These are phyloP conservation scores for Ormyrus pomaceus DNA, from an alignment of 2,888 invertebrate species.

Conservation along the genomic window DNA sequence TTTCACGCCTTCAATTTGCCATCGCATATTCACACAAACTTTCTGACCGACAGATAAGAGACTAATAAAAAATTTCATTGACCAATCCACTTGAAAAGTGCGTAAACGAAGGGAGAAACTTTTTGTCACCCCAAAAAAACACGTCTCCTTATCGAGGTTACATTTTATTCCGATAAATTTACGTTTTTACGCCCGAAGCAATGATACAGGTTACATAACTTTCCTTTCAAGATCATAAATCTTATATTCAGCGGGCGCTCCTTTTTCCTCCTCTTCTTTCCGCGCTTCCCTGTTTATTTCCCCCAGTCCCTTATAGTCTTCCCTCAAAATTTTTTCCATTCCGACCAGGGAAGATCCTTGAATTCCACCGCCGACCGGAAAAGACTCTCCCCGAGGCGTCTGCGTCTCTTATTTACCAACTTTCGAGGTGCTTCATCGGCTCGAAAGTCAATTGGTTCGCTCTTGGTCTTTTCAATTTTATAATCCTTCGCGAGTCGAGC, in stretches of 20 bases:
- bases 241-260: slow-evolving; percentile 14
- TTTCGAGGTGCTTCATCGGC: slow-evolving; percentile 3
- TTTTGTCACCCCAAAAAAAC: too few species aligned
- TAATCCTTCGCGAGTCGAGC: too few species aligned
- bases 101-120: too few species aligned
- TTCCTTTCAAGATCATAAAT: slow-evolving; percentile 29
- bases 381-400: slow-evolving; percentile 24
- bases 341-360: slow-evolving; percentile 18
- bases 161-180: not conserved
- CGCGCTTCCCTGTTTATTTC: not conserved
- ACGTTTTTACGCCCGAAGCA: not conserved
- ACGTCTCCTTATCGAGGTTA: too few species aligned
- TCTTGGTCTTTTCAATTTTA: too few species aligned
- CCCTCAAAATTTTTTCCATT: not conserved
- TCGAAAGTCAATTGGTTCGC: slow-evolving; percentile 15
- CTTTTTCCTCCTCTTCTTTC: not conserved
- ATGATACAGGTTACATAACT: slow-evolving; percentile 8
- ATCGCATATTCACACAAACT: too few species aligned
- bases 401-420: slow-evolving; percentile 43
- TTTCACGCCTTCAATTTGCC: too few species aligned
- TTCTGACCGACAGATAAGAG: too few species aligned
- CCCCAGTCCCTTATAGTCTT: not conserved
- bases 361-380: slow-evolving; percentile 20
- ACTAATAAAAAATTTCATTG: too few species aligned
- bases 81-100: too few species aligned